These are phyloP conservation scores for Drosophila ananassae DNA, from an alignment of 1,140 invertebrate species.

Conservation along the genomic window DNA sequence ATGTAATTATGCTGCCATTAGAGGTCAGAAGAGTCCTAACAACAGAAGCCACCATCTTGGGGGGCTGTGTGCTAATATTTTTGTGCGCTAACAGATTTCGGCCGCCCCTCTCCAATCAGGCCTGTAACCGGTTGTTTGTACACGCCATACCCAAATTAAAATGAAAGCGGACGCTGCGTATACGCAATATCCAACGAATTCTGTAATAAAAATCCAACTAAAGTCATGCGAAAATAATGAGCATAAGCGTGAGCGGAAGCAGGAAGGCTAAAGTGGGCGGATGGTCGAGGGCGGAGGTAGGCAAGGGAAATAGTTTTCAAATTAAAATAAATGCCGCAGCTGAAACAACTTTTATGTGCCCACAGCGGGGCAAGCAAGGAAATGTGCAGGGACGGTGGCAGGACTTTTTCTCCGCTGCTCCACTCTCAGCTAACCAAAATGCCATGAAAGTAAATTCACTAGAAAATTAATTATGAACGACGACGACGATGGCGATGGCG, in stretches of 20 bases:
- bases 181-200: slow-evolving; percentile 66
- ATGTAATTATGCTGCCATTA: slow-evolving; percentile 78
- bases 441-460: slow-evolving; percentile 81
- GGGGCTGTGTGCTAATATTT: slow-evolving; percentile 61
- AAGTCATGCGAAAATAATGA: slow-evolving; percentile 79
- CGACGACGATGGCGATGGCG: slow-evolving; percentile 30
- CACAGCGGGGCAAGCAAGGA: slow-evolving; percentile 27
- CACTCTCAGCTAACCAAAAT: slow-evolving; percentile 68
- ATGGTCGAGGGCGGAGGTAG: background rate
- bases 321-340: slow-evolving; percentile 81
- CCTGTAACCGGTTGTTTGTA: slow-evolving; percentile 13
- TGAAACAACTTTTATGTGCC: slow-evolving; percentile 78
- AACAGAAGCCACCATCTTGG: slow-evolving; percentile 15
- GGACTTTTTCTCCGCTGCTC: slow-evolving; percentile 20
- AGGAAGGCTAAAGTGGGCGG: background rate
- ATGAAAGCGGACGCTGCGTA: slow-evolving; percentile 67
- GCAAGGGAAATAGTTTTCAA: slow-evolving; percentile 76
- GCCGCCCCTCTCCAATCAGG: background rate
- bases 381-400: slow-evolving; percentile 8
- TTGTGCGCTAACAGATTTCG: slow-evolving; percentile 53
- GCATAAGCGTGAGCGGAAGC: slow-evolving; percentile 45
- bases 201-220: slow-evolving; percentile 76
- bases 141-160: slow-evolving; percentile 80
- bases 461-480: slow-evolving; percentile 82
- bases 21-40: background rate